Evolutionary conservation across 2,888 invertebrate species (phyloP), one percentile per base, ranked within the genome.

Genomic region (Mongoloraphidia duomilia): DNA sequence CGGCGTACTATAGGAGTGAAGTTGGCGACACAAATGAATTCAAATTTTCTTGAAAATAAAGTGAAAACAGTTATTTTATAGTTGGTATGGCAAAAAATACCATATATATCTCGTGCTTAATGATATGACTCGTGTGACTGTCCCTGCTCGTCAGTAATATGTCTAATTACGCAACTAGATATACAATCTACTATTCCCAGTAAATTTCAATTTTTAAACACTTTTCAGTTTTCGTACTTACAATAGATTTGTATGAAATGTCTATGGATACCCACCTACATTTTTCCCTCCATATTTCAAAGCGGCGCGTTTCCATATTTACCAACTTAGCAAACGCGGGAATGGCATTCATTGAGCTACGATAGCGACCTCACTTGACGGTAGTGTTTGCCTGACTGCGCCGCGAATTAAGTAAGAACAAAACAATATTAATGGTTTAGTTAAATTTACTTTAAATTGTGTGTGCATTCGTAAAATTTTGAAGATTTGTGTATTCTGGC

Each of bases 371-470:
- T 47, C 47, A 40, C 34, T 61, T 60, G 60, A 61, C 61, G 73
- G 75, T 72, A 73, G 74, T 73, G 72, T 75, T 75, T 72, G 72
- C 72, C 71, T 72, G 75, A 76, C 74, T 75, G 74, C 75, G 75
- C 74, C 74, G 74, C 72, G 73, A 72, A 69, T 70, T 50, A 53
- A 53, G 53, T 57, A 53, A 49, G 48, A 50, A 55, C 52, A 47
- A 52, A 48, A 42, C 37, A 34, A 37, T 48, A 42, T 47, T 47
- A 47, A 17, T 34, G 26, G 37, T 47, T 47, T 47, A 47, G 41
- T 41, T 47, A 41, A 47, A 41, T 41, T 47, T 47, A 17, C 47
- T 40, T 41, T 47, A 47, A 41, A 41, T 34, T 41, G 41, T 33
- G 13, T 47, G 47, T 47, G 44, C 26, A 26, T 26, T 26, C 26